Base-by-base conservation (phyloP, 2,888 invertebrate species). In the Xylota segnis region DNA sequence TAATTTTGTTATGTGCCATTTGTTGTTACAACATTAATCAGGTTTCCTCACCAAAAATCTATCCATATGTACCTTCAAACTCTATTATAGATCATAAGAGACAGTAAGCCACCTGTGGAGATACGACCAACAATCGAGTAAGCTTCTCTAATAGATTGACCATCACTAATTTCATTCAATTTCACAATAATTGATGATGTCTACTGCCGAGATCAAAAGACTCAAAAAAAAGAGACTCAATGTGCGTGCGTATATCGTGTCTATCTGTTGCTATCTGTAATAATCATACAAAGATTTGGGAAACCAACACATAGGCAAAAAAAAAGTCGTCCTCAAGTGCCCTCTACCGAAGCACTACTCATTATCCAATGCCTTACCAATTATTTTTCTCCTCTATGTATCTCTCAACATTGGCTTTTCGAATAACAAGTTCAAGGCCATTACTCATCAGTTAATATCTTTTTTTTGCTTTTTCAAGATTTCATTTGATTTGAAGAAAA, bases 401-500 rank as follows among this genome's bases (percentile, higher is more conserved):
- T 63, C 40, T 54, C 16, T 56, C 32, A 63, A 40, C 47, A 23
- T 54, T 68, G 29, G 12, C 61, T 70, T 45, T 66, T 74, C 43
- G 56, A 66, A 84, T 71, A 84, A 84, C 84, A 81, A 84, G 84
- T 84, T 84, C 84, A 84, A 84, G 84, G 84, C 81, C 84, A 84
- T 84, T 75, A 81, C 59, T 75, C 81, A 81, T 81, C 75, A 66
- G 75, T 45, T 18, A 66, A 75, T 23, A 23, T 23, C n/a, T 12
- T 0, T 32, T 47, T 45, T 16, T 56, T 32, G n/a, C n/a, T 56
- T 66, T 72, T 14, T 45, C 43, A 40, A 74, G 43, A 70, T 83
- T 68, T 47, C 54, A 77, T 68, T 72, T 32, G 45, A 71, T 63
- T 70, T 70, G n/a, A 76, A 65, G 58, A 61, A 40, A 45, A 45